Conservation (phyloP, 1,140 invertebrate genomes). For the Magallana ariakensis region DNA sequence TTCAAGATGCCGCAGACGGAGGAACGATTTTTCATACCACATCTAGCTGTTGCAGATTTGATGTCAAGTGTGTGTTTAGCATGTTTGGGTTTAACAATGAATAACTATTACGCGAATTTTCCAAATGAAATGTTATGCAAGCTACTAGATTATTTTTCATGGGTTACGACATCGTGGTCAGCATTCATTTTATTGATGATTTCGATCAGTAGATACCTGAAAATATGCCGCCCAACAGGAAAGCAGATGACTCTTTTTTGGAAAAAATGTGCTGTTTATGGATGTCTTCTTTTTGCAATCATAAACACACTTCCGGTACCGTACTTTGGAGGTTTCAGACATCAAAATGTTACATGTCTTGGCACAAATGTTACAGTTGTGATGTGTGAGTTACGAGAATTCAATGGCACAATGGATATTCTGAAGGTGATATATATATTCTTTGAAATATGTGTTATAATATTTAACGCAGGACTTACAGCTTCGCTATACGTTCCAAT, state of each 20-base stretch:
- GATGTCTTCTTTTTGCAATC: background rate
- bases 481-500: conserved; percentile 12
- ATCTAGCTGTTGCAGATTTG: conserved; percentile 43
- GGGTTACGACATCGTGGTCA: conserved; percentile 47
- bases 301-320: background rate
- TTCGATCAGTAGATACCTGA: conserved; percentile 49
- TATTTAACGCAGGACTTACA: background rate
- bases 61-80: conserved; percentile 43
- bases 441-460: background rate
- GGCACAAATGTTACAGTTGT: background rate
- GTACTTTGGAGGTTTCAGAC: background rate
- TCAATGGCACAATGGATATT: background rate
- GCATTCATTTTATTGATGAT: conserved; percentile 47
- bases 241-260: conserved; percentile 42
- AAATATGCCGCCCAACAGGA: conserved; percentile 54
- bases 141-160: conserved; percentile 45
- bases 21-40: conserved; percentile 52
- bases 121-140: conserved; percentile 43
- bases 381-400: conserved; percentile 1
- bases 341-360: background rate
- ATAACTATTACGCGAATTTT: conserved; percentile 39
- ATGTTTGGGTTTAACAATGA: conserved; percentile 38
- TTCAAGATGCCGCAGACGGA: conserved; percentile 28
- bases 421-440: conserved; percentile 8
- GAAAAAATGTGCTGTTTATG: conserved; percentile 19